Conservation (phyloP, 2,797 vertebrate species). For the Sylvilagus floridanus region DNA sequence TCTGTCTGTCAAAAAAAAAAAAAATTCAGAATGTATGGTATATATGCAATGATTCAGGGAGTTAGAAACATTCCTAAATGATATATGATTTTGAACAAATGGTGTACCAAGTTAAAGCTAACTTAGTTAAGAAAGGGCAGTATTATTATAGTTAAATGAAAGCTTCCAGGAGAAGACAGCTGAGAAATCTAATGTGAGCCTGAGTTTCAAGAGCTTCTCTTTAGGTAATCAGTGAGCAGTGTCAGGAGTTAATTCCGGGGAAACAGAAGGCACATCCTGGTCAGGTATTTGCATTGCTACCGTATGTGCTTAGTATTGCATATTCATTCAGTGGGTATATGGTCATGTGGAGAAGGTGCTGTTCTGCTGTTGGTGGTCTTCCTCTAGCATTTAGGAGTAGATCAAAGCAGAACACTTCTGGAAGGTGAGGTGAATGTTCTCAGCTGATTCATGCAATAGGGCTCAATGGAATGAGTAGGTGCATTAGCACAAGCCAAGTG, state of each 20-base stretch:
- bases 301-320: background rate
- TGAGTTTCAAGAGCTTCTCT: background rate
- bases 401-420: background rate
- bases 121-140: background rate
- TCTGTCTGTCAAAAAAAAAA: no score
- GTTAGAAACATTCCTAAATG: background rate
- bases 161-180: background rate
- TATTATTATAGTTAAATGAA: background rate
- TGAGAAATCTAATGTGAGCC: background rate
- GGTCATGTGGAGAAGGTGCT: background rate
- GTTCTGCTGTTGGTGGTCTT: background rate
- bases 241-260: background rate
- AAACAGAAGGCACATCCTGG: background rate
- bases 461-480: background rate
- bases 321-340: background rate
- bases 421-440: background rate
- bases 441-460: background rate
- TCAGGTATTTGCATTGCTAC: background rate
- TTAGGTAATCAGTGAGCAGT: background rate
- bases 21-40: no score
- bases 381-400: background rate
- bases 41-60: background rate
- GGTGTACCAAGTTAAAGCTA: background rate
- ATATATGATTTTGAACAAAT: background rate
- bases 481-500: background rate